Evolutionary conservation across 2,113 vertebrate genomes (phyloP).

Genomic region (Megaceryle torquata): DNA sequence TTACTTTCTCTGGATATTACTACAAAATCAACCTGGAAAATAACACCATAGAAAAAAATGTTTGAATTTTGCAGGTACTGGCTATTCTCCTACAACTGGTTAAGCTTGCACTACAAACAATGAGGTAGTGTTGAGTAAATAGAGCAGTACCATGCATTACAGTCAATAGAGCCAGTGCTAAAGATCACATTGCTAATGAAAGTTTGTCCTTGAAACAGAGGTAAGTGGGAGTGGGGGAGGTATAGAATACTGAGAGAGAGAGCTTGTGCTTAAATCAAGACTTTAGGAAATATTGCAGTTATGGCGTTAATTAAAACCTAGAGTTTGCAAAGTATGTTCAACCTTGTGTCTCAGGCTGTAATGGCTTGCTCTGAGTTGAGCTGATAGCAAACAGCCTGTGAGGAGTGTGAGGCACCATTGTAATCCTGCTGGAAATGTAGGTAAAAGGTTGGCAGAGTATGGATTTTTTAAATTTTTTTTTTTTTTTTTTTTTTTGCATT

Average conservation of each 20-base stretch:
- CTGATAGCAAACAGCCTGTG: background rate
- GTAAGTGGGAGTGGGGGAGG: conserved; percentile 6
- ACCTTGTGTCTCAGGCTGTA: conserved; percentile 12
- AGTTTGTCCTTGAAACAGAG: conserved; percentile 62
- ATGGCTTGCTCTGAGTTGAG: background rate
- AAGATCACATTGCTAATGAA: conserved; percentile 79
- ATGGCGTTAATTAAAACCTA: background rate
- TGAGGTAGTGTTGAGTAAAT: conserved; percentile 69
- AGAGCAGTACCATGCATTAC: conserved; percentile 25
- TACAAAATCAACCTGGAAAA: background rate
- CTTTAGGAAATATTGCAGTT: background rate
- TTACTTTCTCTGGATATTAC: background rate
- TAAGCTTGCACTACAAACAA: conserved; percentile 70
- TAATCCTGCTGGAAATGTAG: conserved; percentile 29
- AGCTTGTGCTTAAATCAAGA: background rate
- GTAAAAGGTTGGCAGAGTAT: conserved; percentile 33
- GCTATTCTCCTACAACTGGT: conserved; percentile 12
- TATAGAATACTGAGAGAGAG: background rate
- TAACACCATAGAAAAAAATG: background rate
- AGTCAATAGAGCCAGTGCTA: conserved; percentile 75
- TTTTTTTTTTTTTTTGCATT: background rate
- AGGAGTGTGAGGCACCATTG: background rate
- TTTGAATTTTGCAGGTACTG: background rate
- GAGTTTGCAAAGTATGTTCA: conserved; percentile 1
- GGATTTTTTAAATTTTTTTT: background rate